Percentiles rank a stretch among this genome's conserved stretches.
phyloP scores from a whole-genome alignment of 2,888 invertebrate genomes.

The Erebia epiphron region DNA sequence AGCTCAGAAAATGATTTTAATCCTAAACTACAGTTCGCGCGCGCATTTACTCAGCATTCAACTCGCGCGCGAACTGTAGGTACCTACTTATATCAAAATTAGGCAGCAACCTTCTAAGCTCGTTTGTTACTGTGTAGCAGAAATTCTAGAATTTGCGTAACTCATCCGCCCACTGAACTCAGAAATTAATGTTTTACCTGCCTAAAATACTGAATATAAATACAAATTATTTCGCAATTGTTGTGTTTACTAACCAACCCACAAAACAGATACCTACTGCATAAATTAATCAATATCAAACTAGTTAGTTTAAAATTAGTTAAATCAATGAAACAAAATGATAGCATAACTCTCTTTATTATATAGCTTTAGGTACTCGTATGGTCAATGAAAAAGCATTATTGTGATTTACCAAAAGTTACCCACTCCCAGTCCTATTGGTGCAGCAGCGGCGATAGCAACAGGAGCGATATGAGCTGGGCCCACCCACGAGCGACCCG shows the following conservation, averaged over 20 bases:
- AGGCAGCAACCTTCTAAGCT: background rate
- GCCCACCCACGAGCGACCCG: constrained; percentile 13
- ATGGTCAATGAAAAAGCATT: background rate
- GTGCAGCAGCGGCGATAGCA: constrained; percentile 3
- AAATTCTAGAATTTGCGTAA: background rate
- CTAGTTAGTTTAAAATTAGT: background rate
- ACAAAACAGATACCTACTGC: background rate
- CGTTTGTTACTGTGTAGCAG: background rate
- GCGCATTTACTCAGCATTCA: too few species aligned
- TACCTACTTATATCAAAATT: background rate
- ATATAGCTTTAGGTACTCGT: background rate
- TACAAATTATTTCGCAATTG: background rate
- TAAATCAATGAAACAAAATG: background rate
- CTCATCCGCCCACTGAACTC: background rate
- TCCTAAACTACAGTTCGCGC: too few species aligned
- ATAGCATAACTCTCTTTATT: constrained; percentile 15
- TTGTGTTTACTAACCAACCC: background rate
- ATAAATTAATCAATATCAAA: background rate
- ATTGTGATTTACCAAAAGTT: constrained; percentile 8
- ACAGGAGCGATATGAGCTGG: constrained; percentile 12
- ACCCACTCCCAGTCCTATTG: background rate
- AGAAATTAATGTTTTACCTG: background rate
- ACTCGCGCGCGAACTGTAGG: too few species aligned
- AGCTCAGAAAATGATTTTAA: too few species aligned
- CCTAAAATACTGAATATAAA: background rate